Evolutionary conservation across 2,888 invertebrate genomes (phyloP).

Genomic region (Endomychus coccineus): DNA sequence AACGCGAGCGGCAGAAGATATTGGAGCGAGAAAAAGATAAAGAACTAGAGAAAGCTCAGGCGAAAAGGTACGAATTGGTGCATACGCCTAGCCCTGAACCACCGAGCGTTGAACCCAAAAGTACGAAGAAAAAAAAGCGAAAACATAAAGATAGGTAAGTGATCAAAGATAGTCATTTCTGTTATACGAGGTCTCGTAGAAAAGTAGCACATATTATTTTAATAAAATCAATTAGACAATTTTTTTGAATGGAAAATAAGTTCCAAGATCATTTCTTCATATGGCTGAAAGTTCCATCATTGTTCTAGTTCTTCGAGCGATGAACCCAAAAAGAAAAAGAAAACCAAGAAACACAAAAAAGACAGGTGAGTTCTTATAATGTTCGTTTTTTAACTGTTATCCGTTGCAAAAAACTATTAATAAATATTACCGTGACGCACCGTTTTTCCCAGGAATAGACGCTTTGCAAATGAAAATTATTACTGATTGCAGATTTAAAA

Average conservation of each 20-base stretch:
- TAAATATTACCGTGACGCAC: no score
- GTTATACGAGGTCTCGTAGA: no score
- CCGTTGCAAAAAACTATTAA: background rate
- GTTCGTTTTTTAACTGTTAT: background rate
- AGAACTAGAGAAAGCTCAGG: constrained; percentile 43
- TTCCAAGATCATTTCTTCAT: no score
- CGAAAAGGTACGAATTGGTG: constrained; percentile 60
- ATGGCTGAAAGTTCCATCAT: no score
- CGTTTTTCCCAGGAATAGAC: no score
- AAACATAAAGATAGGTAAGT: constrained; percentile 64
- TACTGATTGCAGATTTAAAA: no score
- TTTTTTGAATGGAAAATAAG: no score
- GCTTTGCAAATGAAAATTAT: no score
- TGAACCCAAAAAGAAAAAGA: constrained; percentile 73
- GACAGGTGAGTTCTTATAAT: constrained; percentile 66
- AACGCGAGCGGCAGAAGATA: constrained; percentile 36
- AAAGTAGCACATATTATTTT: no score
- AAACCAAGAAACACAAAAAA: constrained; percentile 67
- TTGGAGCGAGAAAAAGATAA: constrained; percentile 47
- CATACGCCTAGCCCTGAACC: constrained; percentile 65
- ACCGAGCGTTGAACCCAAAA: constrained; percentile 38
- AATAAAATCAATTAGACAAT: no score
- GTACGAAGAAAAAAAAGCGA: constrained; percentile 61
- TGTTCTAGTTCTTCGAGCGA: constrained; percentile 62
- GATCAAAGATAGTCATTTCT: no score